Conservation (phyloP, 64 coral and sea anemone species). For the Pocillopora damicornis region DNA sequence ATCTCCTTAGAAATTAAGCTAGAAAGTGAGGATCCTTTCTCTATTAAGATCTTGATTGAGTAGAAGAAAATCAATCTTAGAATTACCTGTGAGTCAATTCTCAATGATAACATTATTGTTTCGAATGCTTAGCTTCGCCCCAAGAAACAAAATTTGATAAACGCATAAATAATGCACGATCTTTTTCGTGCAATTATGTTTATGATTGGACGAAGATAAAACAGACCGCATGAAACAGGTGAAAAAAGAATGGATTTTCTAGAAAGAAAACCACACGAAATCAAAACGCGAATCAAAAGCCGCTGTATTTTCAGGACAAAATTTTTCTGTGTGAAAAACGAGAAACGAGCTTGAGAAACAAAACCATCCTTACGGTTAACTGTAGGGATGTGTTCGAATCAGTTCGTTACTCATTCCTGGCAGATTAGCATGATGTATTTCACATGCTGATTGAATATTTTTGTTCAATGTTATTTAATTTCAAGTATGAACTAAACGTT, state of each 20-base stretch:
- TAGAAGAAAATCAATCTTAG: not conserved
- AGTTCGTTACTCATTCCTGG: too few relatives aligned
- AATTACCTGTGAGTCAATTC: not conserved
- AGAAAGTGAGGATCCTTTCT: not conserved
- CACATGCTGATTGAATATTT: too few relatives aligned
- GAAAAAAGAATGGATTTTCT: not conserved
- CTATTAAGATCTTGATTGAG: not conserved
- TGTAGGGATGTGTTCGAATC: too few relatives aligned
- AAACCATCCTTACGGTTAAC: too few relatives aligned
- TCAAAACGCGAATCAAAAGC: not conserved
- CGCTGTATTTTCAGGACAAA: not conserved
- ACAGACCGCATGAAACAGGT: not conserved
- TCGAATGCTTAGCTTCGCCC: not conserved
- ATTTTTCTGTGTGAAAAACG: not conserved
- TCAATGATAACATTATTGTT: not conserved
- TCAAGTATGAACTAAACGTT: too few relatives aligned
- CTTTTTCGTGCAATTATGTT: not conserved
- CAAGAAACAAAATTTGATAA: not conserved
- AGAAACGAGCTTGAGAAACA: too few relatives aligned
- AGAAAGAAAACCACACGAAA: not conserved
- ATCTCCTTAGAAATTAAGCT: not conserved
- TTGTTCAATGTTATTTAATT: too few relatives aligned
- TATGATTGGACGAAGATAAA: not conserved
- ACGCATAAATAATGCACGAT: constrained; percentile 5
- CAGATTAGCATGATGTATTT: too few relatives aligned